Base-by-base conservation (phyloP, 1,140 invertebrate species). In the Adelges cooleyi region DNA sequence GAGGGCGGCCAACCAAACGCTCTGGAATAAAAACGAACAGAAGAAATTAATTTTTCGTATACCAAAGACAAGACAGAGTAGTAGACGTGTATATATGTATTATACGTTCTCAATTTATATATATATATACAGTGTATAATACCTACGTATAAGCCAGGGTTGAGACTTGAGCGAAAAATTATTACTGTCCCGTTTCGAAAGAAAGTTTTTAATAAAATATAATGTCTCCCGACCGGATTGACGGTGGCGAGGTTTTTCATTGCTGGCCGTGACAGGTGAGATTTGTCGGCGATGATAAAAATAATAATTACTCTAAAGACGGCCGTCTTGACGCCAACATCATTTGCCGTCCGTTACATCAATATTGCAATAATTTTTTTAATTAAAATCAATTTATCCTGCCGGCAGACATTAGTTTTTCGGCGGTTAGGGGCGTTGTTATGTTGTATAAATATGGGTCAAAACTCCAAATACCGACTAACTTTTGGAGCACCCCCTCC, bases 171-270 rank as follows among this genome's bases (percentile, higher is more conserved):
- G 20, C 29, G 27, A 59, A 44, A 38, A 59, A 54, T 54, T 44
- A 42, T 59, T 59, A 27, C 44, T 10, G 52, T 59, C 44, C 54
- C 25, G 20, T 44, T 59, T 25, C 20, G 9, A 23, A 44, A 17
- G 42, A 59, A 59, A 59, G 36, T 56, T 56, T 56, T 56, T 56
- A 56, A 56, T 56, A 56, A 56, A 40, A 56, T 44, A 44, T 42
- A 56, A 54, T 22, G 33, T 54, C 33, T 42, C 33, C 17, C 36
- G 15, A 38, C 27, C 11, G 38, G n/a, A 22, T 6, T 33, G 29
- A 33, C 29, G 29, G 11, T 11, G 29, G 29, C 11, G n/a, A n/a
- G n/a, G n/a, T 33, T 36, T 22, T 13, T 17, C 52, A 38, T 42
- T 20, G 22, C 54, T 18, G 2, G 6, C 42, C 38, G 13, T 59